A percentile compares a stretch with the other conserved stretches of the same genome.
Conservation (phyloP, 2,888 invertebrate species). For the Drosophila mercatorum region DNA sequence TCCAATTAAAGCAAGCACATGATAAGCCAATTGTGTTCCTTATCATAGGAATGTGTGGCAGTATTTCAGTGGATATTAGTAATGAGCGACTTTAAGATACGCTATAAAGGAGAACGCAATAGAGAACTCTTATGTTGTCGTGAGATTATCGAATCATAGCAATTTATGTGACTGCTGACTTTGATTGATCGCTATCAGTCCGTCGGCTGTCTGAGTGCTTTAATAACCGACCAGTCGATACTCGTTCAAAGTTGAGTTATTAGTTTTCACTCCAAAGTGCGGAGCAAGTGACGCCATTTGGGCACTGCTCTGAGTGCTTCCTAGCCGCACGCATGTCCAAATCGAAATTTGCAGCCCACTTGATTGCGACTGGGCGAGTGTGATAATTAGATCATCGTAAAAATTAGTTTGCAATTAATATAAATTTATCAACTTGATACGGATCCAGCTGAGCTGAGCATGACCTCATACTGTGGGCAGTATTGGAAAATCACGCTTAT, state of each 20-base stretch:
- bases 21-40: slow-evolving; percentile 32
- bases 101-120: not conserved
- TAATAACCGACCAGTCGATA: not conserved
- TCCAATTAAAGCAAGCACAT: slow-evolving; percentile 28
- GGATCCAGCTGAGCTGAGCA: not conserved
- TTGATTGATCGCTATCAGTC: slow-evolving; percentile 6
- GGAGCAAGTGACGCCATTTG: not conserved
- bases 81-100: slow-evolving; percentile 19
- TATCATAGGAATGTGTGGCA: slow-evolving; percentile 29
- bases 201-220: not conserved
- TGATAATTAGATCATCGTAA: slow-evolving; percentile 32
- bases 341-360: slow-evolving; percentile 20
- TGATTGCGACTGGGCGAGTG: slow-evolving; percentile 19
- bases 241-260: not conserved
- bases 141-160: not conserved
- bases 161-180: not conserved
- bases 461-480: slow-evolving; percentile 46
- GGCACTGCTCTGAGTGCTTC: not conserved
- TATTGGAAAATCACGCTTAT: slow-evolving; percentile 1
- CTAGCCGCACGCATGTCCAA: not conserved
- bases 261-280: not conserved
- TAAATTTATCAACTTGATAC: slow-evolving; percentile 16
- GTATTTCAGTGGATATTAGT: not conserved
- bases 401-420: slow-evolving; percentile 43
- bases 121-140: not conserved